Conservation (phyloP, 2,113 vertebrate species). For the Danionella cerebrum region DNA sequence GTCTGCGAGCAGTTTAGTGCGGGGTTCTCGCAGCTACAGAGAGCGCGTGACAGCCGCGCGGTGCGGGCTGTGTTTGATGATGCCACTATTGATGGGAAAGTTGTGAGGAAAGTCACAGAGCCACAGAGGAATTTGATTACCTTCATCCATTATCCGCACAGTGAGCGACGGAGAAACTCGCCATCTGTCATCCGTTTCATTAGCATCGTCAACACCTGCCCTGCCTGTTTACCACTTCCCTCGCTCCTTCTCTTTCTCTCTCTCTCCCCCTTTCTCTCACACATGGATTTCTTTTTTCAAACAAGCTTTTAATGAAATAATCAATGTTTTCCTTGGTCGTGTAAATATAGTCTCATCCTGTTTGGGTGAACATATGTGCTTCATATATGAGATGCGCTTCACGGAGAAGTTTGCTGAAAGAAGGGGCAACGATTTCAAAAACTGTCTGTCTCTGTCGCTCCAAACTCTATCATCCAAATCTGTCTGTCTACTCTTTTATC, state of each 20-base stretch:
- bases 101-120: conserved; percentile 97
- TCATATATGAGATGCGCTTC: conserved; percentile 9
- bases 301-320: conserved; percentile 39
- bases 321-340: conserved; percentile 32
- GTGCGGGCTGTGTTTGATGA: conserved; percentile 52
- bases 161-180: conserved; percentile 88
- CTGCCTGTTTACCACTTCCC: conserved; percentile 90
- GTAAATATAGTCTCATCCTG: conserved; percentile 32
- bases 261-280: conserved; percentile 3
- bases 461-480: too few relatives aligned
- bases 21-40: conserved; percentile 13
- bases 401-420: conserved; percentile 11
- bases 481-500: too few relatives aligned
- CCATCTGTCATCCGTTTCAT: conserved; percentile 99
- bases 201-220: conserved; percentile 99
- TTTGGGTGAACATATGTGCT: conserved; percentile 15
- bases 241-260: conserved; percentile 62
- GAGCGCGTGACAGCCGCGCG: conserved; percentile 8
- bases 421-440: neutral
- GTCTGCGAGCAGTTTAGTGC: neutral
- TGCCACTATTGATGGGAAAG: conserved; percentile 78
- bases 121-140: conserved; percentile 98
- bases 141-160: conserved; percentile 98
- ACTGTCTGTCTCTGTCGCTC: too few relatives aligned
- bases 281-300: conserved; percentile 15